These are phyloP conservation scores for Panzeria rudis DNA, from an alignment of 2,888 invertebrate species.

Conservation along the genomic window DNA sequence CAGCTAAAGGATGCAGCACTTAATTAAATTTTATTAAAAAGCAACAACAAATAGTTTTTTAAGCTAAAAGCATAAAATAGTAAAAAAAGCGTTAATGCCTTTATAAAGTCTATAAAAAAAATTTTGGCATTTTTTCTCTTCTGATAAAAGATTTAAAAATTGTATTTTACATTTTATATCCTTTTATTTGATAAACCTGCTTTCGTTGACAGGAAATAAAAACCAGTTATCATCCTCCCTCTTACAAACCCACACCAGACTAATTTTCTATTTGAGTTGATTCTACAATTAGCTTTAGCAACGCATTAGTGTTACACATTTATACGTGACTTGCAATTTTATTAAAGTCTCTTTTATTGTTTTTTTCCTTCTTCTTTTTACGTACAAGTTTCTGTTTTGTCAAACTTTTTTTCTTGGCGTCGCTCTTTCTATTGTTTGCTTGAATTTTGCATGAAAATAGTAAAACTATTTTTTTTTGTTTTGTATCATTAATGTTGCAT, in stretches of 20 bases:
- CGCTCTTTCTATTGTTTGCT: slow-evolving; percentile 14
- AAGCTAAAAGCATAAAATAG: slow-evolving; percentile 1
- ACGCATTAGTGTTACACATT: slow-evolving; percentile 66
- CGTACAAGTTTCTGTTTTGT: not conserved
- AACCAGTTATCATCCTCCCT: not conserved
- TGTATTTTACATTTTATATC: slow-evolving; percentile 25
- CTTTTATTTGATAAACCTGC: slow-evolving; percentile 5
- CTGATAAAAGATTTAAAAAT: slow-evolving; percentile 13
- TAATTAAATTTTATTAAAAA: slow-evolving; percentile 46
- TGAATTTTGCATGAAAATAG: slow-evolving; percentile 9
- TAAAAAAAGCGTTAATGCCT: slow-evolving; percentile 45
- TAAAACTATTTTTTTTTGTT: not conserved
- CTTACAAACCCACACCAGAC: not conserved
- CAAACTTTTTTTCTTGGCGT: not conserved
- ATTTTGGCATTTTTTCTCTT: slow-evolving; percentile 4
- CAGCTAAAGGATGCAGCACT: slow-evolving; percentile 19
- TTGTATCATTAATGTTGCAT: slow-evolving; percentile 37
- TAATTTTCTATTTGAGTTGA: slow-evolving; percentile 48
- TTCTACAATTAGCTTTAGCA: slow-evolving; percentile 66
- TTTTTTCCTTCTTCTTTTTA: not conserved
- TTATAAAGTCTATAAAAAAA: slow-evolving; percentile 23
- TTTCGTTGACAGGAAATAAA: slow-evolving; percentile 5
- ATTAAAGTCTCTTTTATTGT: slow-evolving; percentile 10
- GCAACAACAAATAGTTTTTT: slow-evolving; percentile 2
- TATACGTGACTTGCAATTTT: slow-evolving; percentile 59